Conservation (phyloP, 2,797 vertebrate species). For the Tapirus indicus region DNA sequence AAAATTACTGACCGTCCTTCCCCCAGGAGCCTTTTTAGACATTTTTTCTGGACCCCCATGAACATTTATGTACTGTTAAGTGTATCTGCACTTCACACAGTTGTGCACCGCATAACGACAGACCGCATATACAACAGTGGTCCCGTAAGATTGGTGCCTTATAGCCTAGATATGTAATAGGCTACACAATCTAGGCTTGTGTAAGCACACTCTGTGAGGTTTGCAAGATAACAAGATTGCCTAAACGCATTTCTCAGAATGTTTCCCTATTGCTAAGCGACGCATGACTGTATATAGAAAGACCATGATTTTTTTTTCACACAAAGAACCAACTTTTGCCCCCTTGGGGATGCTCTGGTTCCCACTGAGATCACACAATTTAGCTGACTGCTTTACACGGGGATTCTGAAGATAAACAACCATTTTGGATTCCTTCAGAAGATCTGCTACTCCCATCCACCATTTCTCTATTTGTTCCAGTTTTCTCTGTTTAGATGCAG, state of each 20-base stretch:
- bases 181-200: too few species aligned
- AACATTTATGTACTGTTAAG: not conserved
- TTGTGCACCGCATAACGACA: too few species aligned
- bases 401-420: conserved; percentile 91
- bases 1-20: not conserved
- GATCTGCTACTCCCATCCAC: conserved; percentile 88
- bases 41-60: not conserved
- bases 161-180: too few species aligned
- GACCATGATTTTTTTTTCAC: not conserved
- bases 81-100: not conserved
- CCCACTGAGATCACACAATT: not conserved
- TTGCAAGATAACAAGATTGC: too few species aligned
- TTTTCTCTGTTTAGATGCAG: conserved; percentile 94
- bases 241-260: too few species aligned
- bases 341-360: not conserved
- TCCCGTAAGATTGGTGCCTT: too few species aligned
- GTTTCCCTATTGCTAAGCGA: too few species aligned
- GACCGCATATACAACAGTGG: too few species aligned
- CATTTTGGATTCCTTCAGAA: conserved; percentile 92
- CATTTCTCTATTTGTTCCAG: conserved; percentile 95
- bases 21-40: not conserved
- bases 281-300: not conserved
- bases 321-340: not conserved
- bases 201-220: too few species aligned
- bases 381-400: conserved; percentile 86